Evolutionary conservation across 2,888 invertebrate genomes (phyloP), one percentile per base, ranked within the genome.

Genomic region (Gortyna flavago): DNA sequence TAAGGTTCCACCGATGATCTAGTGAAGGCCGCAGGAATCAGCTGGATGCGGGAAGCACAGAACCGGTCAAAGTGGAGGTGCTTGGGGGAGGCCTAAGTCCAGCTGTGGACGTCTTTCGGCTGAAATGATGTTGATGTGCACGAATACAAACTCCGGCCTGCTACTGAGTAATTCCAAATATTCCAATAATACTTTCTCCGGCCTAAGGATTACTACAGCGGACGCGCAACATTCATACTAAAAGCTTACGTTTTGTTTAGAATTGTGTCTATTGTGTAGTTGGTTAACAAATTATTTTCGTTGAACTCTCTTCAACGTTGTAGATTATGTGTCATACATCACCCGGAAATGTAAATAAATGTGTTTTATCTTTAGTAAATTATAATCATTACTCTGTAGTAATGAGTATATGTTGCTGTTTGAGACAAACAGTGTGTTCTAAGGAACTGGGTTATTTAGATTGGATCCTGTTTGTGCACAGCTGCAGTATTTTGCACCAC

Each of bases 401-500:
- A n/a, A 51, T 16, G 9, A 38, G 7, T 13, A 44, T 11, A 35
- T 35, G n/a, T 35, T 13, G 16, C 44, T 16, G 38, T 48, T 18
- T 54, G 62, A 48, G 18, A 57, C 21, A 7, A 32, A 59, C 18
- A 51, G n/a, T 61, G 48, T 41, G 16, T 57, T 69, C 4, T 25
- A 32, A 57, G 57, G 48, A 57, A 62, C 67, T 44, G 35, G 29
- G 35, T 64, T n/a, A 32, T 64, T 57, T 38, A 57, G 67, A 13
- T 29, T 8, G n/a, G 41, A 54, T 59, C n/a, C 59, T n/a, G 41
- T 21, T 41, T 67, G 59, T 9, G n/a, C 29, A n/a, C 32, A 77
- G 77, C 51, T 67, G 65, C 48, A 77, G 48, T 75, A 66, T 66
- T 77, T 75, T 59, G 48, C 65, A 38, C 38, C 38, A 66, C 48